Conservation (phyloP, 2,113 vertebrate genomes). For the Poeciliopsis retropinna region DNA sequence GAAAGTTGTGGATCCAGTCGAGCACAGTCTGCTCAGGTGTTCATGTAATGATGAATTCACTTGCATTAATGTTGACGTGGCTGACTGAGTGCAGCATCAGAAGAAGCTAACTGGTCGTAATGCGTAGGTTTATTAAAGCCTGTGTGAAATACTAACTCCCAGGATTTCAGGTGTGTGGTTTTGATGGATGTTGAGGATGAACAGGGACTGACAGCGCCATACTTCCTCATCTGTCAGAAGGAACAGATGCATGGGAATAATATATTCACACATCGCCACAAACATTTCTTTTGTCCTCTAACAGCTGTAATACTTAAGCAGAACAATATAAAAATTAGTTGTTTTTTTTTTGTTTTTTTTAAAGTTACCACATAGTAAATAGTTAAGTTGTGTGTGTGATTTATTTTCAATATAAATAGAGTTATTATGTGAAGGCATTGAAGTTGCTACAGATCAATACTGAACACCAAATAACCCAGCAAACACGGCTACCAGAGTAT, state of each 20-base stretch:
- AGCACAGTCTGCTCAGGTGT: too few species aligned
- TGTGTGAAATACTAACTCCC: neutral
- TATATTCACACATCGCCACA: slow-evolving; percentile 12
- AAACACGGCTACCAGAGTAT: too few species aligned
- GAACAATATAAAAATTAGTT: neutral
- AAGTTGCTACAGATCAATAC: too few species aligned
- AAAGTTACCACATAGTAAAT: too few species aligned
- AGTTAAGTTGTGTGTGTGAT: too few species aligned
- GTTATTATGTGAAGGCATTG: too few species aligned
- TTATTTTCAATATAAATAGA: too few species aligned
- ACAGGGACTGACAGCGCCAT: slow-evolving; percentile 50
- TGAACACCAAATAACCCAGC: too few species aligned
- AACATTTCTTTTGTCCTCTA: neutral
- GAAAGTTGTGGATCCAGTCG: too few species aligned
- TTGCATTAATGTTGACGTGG: neutral
- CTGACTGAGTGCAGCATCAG: neutral
- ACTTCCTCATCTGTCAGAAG: slow-evolving; percentile 66
- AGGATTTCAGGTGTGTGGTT: slow-evolving; percentile 34
- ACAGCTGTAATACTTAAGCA: neutral
- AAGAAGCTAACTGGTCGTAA: neutral
- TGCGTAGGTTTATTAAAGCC: neutral
- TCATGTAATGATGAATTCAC: too few species aligned
- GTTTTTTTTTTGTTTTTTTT: too few species aligned
- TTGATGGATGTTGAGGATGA: slow-evolving; percentile 57
- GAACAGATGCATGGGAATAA: slow-evolving; percentile 34